Conservation (phyloP, 2,888 invertebrate species). For the Seira sanloemensis region DNA sequence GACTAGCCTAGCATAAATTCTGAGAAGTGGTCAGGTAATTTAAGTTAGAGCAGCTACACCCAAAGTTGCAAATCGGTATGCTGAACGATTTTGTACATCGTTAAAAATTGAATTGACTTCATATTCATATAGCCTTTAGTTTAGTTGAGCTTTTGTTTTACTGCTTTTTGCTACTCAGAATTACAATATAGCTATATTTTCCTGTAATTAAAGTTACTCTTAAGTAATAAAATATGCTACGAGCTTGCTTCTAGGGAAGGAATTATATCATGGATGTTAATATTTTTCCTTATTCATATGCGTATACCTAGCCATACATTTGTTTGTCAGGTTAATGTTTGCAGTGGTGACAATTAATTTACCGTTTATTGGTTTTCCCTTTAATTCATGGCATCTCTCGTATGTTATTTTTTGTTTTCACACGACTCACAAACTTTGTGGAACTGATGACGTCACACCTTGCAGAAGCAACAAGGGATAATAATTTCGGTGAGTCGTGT, state of each 20-base stretch:
- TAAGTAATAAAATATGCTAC: not conserved
- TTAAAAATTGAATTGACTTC: too few relatives aligned
- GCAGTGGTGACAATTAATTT: too few relatives aligned
- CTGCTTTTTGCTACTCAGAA: too few relatives aligned
- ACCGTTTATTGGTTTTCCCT: not conserved
- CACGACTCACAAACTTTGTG: conserved; percentile 6
- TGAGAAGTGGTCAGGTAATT: too few relatives aligned
- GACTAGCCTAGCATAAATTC: too few relatives aligned
- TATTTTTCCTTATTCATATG: not conserved
- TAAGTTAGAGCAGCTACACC: too few relatives aligned
- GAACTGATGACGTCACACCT: conserved; percentile 5
- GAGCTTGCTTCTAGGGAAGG: not conserved
- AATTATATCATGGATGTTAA: not conserved
- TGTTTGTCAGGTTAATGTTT: too few relatives aligned
- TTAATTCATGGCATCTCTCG: not conserved
- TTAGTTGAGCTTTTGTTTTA: too few relatives aligned
- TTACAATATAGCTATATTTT: not conserved
- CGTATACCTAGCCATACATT: not conserved
- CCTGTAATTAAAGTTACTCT: not conserved
- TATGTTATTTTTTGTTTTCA: conserved; percentile 1
- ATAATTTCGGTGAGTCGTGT: conserved; percentile 64
- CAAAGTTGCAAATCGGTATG: too few relatives aligned
- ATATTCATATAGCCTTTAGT: too few relatives aligned
- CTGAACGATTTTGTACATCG: too few relatives aligned
- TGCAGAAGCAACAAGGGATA: conserved; percentile 65